A percentile compares a stretch with the other conserved stretches of the same genome.
Evolutionary conservation across 1,140 invertebrate genomes (phyloP).

Genomic region (Drosophila baimaii): DNA sequence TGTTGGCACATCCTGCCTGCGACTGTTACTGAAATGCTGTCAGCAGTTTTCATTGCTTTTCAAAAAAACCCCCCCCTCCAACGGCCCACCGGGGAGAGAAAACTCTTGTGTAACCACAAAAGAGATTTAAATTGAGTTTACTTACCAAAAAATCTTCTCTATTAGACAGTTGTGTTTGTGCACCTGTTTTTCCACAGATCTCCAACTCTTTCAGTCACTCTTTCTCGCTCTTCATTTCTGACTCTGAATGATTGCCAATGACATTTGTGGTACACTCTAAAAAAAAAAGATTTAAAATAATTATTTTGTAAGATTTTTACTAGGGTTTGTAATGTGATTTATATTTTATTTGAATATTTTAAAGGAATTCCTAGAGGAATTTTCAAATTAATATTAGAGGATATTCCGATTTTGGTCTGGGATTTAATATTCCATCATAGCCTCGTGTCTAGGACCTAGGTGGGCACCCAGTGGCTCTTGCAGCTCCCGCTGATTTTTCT

Average conservation of each 20-base stretch:
- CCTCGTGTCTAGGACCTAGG: too few species aligned
- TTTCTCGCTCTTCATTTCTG: neutral
- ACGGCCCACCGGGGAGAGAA: neutral
- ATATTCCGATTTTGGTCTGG: too few species aligned
- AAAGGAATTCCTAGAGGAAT: too few species aligned
- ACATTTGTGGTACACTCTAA: neutral
- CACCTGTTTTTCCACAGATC: constrained; percentile 9
- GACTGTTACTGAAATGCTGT: constrained; percentile 39
- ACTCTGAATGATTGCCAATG: constrained; percentile 13
- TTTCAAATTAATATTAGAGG: too few species aligned
- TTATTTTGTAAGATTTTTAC: neutral
- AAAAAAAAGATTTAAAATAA: neutral
- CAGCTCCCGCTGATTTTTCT: too few species aligned
- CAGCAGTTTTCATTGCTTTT: constrained; percentile 13
- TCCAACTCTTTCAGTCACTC: neutral
- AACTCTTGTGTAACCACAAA: constrained; percentile 32
- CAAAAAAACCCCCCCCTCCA: neutral
- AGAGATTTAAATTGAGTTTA: constrained; percentile 47
- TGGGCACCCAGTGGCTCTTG: too few species aligned
- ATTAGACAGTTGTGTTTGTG: constrained; percentile 26
- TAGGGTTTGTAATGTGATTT: too few species aligned
- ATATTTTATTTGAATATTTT: too few species aligned
- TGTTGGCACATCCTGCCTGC: constrained; percentile 37
- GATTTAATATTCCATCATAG: too few species aligned
- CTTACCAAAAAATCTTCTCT: constrained; percentile 24